Percentiles rank a stretch among this genome's conserved stretches.
Evolutionary conservation across 1,140 invertebrate genomes (phyloP).

Genomic region (Ceratina japonica): DNA sequence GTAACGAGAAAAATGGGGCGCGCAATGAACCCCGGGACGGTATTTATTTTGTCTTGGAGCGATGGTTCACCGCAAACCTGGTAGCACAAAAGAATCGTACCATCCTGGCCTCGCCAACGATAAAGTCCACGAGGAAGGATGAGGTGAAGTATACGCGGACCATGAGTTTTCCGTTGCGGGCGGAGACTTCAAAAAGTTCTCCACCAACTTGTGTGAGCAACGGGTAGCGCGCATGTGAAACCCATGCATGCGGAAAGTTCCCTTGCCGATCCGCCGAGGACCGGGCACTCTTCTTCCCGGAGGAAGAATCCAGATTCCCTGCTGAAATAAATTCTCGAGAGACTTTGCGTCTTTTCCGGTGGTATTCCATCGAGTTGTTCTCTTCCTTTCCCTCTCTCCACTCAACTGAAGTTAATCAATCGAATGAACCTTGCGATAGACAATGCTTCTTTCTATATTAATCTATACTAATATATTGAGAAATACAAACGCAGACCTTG

Average conservation of each 20-base stretch:
- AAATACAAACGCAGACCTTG: too few relatives aligned
- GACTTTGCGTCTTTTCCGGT: background rate
- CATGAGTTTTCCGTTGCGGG: conserved; percentile 26
- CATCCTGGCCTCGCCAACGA: conserved; percentile 12
- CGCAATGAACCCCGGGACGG: conserved; percentile 23
- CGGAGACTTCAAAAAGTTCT: conserved; percentile 50
- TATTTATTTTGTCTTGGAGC: conserved; percentile 43
- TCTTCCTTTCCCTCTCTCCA: background rate
- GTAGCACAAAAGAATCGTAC: conserved; percentile 45
- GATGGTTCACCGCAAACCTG: conserved; percentile 30
- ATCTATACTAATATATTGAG: too few relatives aligned
- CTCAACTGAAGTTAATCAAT: background rate
- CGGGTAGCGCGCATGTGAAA: background rate
- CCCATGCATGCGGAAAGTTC: conserved; percentile 44
- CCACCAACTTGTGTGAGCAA: background rate
- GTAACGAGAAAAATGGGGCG: conserved; percentile 34
- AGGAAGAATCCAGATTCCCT: conserved; percentile 19
- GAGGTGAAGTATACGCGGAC: conserved; percentile 20
- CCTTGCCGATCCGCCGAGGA: conserved; percentile 25
- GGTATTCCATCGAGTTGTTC: background rate
- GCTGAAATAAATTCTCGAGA: conserved; percentile 29
- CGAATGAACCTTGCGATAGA: background rate
- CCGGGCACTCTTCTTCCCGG: too few relatives aligned
- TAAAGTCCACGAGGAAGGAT: conserved; percentile 28
- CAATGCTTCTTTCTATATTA: background rate